phyloP scores from a whole-genome alignment of 2,797 vertebrate genomes.

The Hoplostethus mediterraneus region DNA sequence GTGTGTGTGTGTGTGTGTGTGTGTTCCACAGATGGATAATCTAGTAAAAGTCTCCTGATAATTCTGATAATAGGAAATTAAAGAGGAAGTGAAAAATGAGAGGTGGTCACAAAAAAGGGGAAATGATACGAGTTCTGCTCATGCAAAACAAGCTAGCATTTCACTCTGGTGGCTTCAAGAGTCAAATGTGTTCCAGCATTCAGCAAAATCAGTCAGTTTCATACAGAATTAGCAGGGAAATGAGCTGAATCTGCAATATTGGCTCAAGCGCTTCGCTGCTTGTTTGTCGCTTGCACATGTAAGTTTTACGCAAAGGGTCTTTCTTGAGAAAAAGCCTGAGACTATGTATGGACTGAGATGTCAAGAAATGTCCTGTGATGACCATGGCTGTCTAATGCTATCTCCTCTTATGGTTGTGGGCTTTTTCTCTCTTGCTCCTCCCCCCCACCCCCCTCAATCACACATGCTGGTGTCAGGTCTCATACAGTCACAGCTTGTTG shows the following conservation, averaged over 20 bases:
- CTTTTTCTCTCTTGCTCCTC: background rate
- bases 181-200: conserved; percentile 26
- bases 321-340: background rate
- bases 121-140: conserved; percentile 64
- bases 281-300: conserved; percentile 3
- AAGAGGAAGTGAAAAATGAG: conserved; percentile 76
- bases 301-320: background rate
- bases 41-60: conserved; percentile 40
- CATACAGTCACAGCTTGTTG: conserved; percentile 47
- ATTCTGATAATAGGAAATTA: conserved; percentile 42
- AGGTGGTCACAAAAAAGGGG: conserved; percentile 44
- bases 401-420: conserved; percentile 25
- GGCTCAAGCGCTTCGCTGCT: background rate
- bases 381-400: conserved; percentile 6
- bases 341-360: conserved; percentile 6
- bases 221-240: background rate
- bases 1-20: background rate
- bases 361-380: background rate
- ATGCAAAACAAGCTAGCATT: conserved; percentile 71
- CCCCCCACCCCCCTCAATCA: conserved; percentile 30
- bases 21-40: conserved; percentile 25
- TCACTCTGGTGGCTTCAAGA: conserved; percentile 29
- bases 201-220: background rate
- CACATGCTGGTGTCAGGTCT: conserved; percentile 70
- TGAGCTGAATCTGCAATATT: background rate